A percentile compares a stretch with the other conserved stretches of the same genome.
Conservation (phyloP, 2,888 invertebrate genomes). For the Strigamia transsilvanica region DNA sequence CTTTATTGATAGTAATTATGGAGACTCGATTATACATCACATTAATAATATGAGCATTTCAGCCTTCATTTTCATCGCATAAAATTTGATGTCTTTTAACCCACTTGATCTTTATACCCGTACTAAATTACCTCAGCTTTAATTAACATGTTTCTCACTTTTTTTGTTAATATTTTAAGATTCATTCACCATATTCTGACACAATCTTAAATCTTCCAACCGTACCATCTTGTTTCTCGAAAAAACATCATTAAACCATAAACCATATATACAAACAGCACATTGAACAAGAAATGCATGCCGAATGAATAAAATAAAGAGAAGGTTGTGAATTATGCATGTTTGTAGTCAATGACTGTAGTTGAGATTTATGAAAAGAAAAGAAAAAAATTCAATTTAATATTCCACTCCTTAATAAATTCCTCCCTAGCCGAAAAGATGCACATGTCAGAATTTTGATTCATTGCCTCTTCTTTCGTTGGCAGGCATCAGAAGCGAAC, state of each 20-base stretch:
- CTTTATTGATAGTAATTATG: slow-evolving; percentile 20
- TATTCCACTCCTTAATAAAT: slow-evolving; percentile 5
- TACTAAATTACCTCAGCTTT: background rate
- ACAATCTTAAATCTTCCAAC: background rate
- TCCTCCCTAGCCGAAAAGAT: slow-evolving; percentile 16
- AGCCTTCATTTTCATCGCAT: slow-evolving; percentile 18
- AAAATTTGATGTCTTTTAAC: slow-evolving; percentile 26
- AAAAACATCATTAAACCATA: background rate
- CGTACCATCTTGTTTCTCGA: background rate
- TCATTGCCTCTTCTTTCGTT: slow-evolving; percentile 41
- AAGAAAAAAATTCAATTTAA: slow-evolving; percentile 17
- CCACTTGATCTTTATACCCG: slow-evolving; percentile 1
- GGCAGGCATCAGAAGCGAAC: slow-evolving; percentile 32
- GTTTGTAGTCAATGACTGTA: background rate
- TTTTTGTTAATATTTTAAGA: background rate
- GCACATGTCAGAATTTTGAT: slow-evolving; percentile 5
- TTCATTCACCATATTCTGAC: background rate
- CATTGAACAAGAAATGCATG: background rate
- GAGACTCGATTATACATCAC: background rate
- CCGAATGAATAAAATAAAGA: background rate
- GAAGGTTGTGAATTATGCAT: slow-evolving; percentile 13
- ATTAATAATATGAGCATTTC: background rate
- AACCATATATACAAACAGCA: background rate
- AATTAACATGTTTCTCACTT: slow-evolving; percentile 12
- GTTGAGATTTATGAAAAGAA: background rate